Conservation (phyloP, 2,888 invertebrate genomes). For the Leucozona laternaria region DNA sequence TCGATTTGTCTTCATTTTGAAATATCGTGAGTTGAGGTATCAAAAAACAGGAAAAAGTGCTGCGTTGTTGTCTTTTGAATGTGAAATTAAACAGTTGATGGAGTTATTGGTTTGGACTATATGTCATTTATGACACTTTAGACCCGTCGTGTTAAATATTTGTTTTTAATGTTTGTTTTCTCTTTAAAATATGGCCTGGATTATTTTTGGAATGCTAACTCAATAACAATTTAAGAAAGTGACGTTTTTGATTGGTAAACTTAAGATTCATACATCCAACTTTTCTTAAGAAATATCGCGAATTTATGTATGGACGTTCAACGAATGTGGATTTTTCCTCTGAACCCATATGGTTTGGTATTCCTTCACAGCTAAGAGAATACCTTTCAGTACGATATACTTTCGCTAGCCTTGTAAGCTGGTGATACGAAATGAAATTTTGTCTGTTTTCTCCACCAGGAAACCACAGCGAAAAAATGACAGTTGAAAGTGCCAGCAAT, state of each 20-base stretch:
- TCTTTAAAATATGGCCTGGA: background rate
- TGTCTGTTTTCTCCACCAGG: no score
- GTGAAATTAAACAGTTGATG: slow-evolving; percentile 45
- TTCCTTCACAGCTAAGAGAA: no score
- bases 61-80: slow-evolving; percentile 40
- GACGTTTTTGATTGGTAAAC: background rate
- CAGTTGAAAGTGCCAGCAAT: no score
- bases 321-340: no score
- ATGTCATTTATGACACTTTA: slow-evolving; percentile 45
- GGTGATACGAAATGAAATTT: no score
- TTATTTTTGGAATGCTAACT: background rate
- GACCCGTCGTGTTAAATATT: slow-evolving; percentile 30
- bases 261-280: no score
- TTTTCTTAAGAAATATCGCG: no score
- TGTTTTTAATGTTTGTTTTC: slow-evolving; percentile 49
- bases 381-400: no score
- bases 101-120: slow-evolving; percentile 9
- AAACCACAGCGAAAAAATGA: no score
- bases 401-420: no score
- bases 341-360: no score
- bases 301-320: no score
- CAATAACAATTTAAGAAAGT: slow-evolving; percentile 27
- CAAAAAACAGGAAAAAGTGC: background rate
- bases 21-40: background rate
- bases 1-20: slow-evolving; percentile 55